Conservation (phyloP, 2,888 invertebrate species). For the Apodemia duryi region DNA sequence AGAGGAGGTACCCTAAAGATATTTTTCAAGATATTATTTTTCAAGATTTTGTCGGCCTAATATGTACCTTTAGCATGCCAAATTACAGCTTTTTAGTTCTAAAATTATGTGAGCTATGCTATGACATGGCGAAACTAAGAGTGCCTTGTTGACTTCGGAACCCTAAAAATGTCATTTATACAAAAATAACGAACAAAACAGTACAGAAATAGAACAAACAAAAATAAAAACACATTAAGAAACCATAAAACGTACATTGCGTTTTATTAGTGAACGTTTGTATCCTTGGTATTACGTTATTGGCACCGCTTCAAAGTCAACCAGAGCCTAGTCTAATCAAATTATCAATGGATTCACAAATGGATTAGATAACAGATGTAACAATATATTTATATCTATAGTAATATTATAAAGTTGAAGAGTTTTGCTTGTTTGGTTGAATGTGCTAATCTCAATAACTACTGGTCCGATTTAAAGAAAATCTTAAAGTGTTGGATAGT, state of each 20-base stretch:
- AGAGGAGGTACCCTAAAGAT: too few species aligned
- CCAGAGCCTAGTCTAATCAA: constrained; percentile 24
- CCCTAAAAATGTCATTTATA: neutral
- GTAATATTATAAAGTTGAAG: neutral
- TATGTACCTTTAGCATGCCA: too few species aligned
- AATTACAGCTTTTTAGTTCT: too few species aligned
- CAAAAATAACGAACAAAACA: neutral
- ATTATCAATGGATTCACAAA: constrained; percentile 14
- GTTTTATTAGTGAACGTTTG: constrained; percentile 18
- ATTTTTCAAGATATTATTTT: too few species aligned
- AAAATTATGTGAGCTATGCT: too few species aligned
- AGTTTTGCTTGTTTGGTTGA: too few species aligned
- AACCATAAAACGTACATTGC: constrained; percentile 18
- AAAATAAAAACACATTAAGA: constrained; percentile 18
- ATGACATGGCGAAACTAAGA: too few species aligned
- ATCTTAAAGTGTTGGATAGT: too few species aligned
- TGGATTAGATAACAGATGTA: constrained; percentile 1
- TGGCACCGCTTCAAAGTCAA: constrained; percentile 29
- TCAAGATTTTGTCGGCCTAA: too few species aligned
- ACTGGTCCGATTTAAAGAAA: too few species aligned
- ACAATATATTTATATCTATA: neutral
- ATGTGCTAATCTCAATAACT: too few species aligned
- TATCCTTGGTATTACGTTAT: constrained; percentile 23
- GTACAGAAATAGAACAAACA: neutral
- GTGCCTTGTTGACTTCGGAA: neutral